Percentiles rank a stretch among this genome's conserved stretches.
These are phyloP conservation scores for Drosophila yakuba DNA, from an alignment of 1,140 invertebrate species.

Conservation along the genomic window DNA sequence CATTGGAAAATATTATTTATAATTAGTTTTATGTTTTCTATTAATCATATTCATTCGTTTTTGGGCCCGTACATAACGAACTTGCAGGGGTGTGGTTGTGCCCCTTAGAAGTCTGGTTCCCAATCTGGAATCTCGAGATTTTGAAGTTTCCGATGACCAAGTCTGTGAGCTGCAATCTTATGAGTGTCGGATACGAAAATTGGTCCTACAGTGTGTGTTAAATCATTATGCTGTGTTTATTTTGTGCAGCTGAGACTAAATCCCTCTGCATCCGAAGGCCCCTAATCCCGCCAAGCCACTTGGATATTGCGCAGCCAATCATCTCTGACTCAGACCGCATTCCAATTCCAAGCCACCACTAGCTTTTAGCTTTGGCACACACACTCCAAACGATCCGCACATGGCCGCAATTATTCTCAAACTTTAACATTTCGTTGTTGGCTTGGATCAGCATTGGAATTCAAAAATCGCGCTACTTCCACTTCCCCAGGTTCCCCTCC, in stretches of 20 bases:
- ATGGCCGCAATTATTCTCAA: slow-evolving; percentile 76
- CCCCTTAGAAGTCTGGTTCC: neutral
- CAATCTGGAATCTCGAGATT: slow-evolving; percentile 14
- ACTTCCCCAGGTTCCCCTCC: slow-evolving; percentile 6
- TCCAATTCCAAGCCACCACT: slow-evolving; percentile 60
- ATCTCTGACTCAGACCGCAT: slow-evolving; percentile 69
- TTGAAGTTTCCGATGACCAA: slow-evolving; percentile 10
- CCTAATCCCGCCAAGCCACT: slow-evolving; percentile 2
- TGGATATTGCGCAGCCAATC: slow-evolving; percentile 64
- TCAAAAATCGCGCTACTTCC: slow-evolving; percentile 64
- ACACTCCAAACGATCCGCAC: slow-evolving; percentile 38
- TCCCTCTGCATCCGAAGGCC: slow-evolving; percentile 2
- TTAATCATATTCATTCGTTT: too few relatives aligned
- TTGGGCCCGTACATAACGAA: too few relatives aligned
- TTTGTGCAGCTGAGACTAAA: slow-evolving; percentile 14
- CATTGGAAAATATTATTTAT: neutral
- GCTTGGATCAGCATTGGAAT: slow-evolving; percentile 73
- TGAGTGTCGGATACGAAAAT: slow-evolving; percentile 19
- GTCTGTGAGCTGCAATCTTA: slow-evolving; percentile 2
- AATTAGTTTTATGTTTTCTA: neutral
- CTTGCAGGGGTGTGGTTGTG: too few relatives aligned
- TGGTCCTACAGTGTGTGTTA: slow-evolving; percentile 18
- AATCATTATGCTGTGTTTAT: slow-evolving; percentile 25
- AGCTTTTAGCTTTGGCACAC: slow-evolving; percentile 26
- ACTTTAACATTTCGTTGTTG: slow-evolving; percentile 73